These are phyloP conservation scores for Hippocampus abdominalis DNA, from an alignment of 2,113 vertebrate species.

Conservation along the genomic window DNA sequence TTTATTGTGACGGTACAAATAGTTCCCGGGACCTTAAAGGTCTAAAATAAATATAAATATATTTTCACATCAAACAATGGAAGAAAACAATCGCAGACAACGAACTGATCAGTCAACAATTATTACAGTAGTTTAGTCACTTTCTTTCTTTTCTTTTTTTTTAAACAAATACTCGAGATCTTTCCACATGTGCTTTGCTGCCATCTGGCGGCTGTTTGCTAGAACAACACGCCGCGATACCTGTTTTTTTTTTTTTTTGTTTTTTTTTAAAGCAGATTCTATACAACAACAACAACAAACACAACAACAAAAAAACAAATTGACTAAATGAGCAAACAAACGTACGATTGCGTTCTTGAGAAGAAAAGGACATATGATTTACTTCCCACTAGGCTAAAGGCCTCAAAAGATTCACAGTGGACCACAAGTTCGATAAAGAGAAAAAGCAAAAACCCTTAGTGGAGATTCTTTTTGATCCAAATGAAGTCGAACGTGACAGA, in stretches of 20 bases:
- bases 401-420: slow-evolving; percentile 4
- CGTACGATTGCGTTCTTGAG: background rate
- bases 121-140: background rate
- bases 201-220: background rate
- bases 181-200: background rate
- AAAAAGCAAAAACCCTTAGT: background rate
- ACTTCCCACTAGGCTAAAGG: background rate
- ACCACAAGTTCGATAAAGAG: background rate
- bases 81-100: background rate
- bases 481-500: background rate
- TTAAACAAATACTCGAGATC: background rate
- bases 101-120: background rate
- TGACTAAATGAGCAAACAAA: background rate
- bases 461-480: background rate
- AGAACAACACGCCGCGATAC: background rate
- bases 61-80: background rate
- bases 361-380: background rate
- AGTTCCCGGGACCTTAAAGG: background rate
- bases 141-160: background rate
- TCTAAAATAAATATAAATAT: slow-evolving; percentile 1
- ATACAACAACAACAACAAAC: background rate
- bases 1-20: slow-evolving; percentile 3
- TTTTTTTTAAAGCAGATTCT: background rate
- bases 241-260: background rate
- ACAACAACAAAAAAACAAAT: background rate